Percentiles rank a stretch among this genome's conserved stretches.
Evolutionary conservation across 2,797 vertebrate genomes (phyloP).

Genomic region (Urosaurus nigricauda): DNA sequence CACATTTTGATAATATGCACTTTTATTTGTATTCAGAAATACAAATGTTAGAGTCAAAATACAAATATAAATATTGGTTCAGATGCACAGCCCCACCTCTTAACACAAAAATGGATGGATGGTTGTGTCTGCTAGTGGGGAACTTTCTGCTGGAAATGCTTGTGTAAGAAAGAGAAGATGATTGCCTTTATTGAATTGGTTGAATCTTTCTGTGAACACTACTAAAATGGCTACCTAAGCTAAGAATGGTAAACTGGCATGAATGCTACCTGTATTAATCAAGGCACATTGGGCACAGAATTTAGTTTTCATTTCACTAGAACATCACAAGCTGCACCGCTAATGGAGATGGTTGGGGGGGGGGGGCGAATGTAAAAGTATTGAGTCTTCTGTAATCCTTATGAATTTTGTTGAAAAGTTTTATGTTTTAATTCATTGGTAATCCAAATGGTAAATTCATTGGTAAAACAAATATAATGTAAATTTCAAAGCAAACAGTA

Average conservation of each 20-base stretch:
- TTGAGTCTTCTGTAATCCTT: slow-evolving; percentile 63
- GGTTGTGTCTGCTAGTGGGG: not conserved
- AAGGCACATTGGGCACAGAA: slow-evolving; percentile 81
- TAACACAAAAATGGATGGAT: slow-evolving; percentile 70
- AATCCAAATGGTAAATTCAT: too few species aligned
- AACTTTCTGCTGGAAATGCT: slow-evolving; percentile 31
- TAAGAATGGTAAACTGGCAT: slow-evolving; percentile 69
- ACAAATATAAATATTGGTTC: slow-evolving; percentile 79
- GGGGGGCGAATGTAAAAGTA: slow-evolving; percentile 48
- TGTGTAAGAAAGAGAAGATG: slow-evolving; percentile 51
- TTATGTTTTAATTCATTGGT: slow-evolving; percentile 56
- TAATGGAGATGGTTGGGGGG: slow-evolving; percentile 57
- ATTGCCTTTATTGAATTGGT: slow-evolving; percentile 53
- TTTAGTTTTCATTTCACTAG: slow-evolving; percentile 78
- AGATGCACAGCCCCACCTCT: slow-evolving; percentile 69
- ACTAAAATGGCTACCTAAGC: slow-evolving; percentile 70
- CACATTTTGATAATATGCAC: slow-evolving; percentile 78
- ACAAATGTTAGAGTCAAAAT: slow-evolving; percentile 82
- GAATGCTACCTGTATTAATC: slow-evolving; percentile 75
- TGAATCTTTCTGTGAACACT: slow-evolving; percentile 47
- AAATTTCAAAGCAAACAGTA: slow-evolving; percentile 22
- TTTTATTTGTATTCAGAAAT: slow-evolving; percentile 83
- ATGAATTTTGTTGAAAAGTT: slow-evolving; percentile 49
- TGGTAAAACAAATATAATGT: slow-evolving; percentile 34
- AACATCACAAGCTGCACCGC: slow-evolving; percentile 75